These are phyloP conservation scores for Drosophila repletoides DNA, from an alignment of 1,140 invertebrate species.

Conservation along the genomic window DNA sequence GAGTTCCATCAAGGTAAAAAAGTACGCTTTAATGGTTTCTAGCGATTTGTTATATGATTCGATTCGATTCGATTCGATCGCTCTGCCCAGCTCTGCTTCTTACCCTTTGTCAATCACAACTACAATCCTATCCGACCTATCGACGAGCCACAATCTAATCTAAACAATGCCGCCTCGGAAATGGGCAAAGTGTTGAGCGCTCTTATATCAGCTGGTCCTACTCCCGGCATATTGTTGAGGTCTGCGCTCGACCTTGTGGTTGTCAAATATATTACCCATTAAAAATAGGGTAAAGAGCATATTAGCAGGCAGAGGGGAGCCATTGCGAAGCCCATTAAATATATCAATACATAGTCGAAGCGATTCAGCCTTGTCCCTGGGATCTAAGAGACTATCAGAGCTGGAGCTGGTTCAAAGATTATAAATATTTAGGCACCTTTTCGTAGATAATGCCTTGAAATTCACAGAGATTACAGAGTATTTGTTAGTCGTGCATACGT, in stretches of 20 bases:
- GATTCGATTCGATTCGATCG: neutral
- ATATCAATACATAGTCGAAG: too few species aligned
- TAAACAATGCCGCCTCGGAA: conserved; percentile 16
- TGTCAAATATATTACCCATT: neutral
- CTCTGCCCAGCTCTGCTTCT: neutral
- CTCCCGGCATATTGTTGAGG: neutral
- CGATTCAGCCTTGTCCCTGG: too few species aligned
- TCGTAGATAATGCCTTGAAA: too few species aligned
- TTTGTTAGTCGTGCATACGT: neutral
- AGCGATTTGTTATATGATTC: neutral
- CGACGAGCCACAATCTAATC: conserved; percentile 32
- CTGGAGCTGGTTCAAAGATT: too few species aligned
- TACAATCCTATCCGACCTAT: conserved; percentile 9
- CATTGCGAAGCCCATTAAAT: too few species aligned
- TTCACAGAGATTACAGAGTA: too few species aligned
- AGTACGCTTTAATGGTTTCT: neutral
- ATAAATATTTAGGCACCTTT: too few species aligned
- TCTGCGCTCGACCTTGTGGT: conserved; percentile 14
- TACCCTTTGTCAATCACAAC: conserved; percentile 20
- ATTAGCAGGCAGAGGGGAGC: too few species aligned
- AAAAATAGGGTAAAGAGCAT: too few species aligned
- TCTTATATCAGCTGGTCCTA: conserved; percentile 30
- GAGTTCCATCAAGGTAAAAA: conserved; percentile 22
- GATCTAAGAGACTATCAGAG: too few species aligned
- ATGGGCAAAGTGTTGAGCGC: conserved; percentile 8